Conservation (phyloP, 2,888 invertebrate species). For the Heliconius sara region DNA sequence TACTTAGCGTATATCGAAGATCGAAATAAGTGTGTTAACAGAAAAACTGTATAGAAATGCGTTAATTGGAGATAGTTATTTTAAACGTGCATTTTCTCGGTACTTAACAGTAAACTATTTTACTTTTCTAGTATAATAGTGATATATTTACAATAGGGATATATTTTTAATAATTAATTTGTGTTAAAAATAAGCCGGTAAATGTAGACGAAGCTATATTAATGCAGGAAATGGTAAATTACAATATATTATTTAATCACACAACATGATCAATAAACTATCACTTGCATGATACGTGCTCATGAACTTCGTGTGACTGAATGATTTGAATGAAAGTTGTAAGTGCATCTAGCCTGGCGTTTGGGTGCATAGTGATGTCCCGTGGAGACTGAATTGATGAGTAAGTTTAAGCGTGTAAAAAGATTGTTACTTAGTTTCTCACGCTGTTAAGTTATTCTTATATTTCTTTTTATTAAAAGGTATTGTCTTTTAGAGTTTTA, state of each 20-base stretch:
- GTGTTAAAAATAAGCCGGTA: not conserved
- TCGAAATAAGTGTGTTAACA: constrained; percentile 1
- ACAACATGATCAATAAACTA: constrained; percentile 8
- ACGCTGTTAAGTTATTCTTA: too few relatives aligned
- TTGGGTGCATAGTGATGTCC: not conserved
- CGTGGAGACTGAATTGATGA: not conserved
- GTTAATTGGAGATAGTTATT: constrained; percentile 11
- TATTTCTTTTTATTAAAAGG: too few relatives aligned
- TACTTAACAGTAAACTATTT: constrained; percentile 11
- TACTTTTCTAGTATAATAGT: constrained; percentile 6
- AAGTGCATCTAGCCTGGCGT: not conserved
- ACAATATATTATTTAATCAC: constrained; percentile 18
- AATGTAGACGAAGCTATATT: not conserved
- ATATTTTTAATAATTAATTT: not conserved
- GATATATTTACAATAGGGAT: not conserved
- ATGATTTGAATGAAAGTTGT: not conserved
- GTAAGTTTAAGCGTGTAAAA: too few relatives aligned
- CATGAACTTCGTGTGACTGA: constrained; percentile 11
- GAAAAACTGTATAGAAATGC: not conserved
- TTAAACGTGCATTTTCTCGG: constrained; percentile 35
- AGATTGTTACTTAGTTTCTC: too few relatives aligned
- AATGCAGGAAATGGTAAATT: constrained; percentile 16
- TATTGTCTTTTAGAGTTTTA: too few relatives aligned
- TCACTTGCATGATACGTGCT: constrained; percentile 26
- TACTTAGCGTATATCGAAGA: not conserved